A percentile compares a stretch with the other conserved stretches of the same genome.
Evolutionary conservation across 35 echinoderm and acorn worm genomes (phyloP).

Genomic region (Eucidaris tribuloides): DNA sequence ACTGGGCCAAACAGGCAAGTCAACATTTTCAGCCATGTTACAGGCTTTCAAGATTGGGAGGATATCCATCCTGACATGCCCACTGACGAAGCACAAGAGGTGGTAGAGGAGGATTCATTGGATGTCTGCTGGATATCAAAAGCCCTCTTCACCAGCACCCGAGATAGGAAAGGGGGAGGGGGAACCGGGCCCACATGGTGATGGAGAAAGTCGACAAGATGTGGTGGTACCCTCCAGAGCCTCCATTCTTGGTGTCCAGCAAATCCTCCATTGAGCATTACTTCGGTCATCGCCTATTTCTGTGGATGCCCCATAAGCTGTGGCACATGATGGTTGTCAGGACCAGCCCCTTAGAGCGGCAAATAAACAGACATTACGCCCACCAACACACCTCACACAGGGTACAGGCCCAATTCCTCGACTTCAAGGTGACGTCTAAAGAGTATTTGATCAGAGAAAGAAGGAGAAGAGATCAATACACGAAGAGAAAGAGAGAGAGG

Average conservation of each 20-base stretch:
- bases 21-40: not conserved
- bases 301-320: slow-evolving; percentile 45
- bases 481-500: too few species aligned
- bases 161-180: not conserved
- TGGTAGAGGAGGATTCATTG: not conserved
- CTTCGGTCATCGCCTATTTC: slow-evolving; percentile 10
- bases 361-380: too few species aligned
- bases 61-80: slow-evolving; percentile 11
- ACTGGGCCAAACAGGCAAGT: not conserved
- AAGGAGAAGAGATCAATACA: too few species aligned
- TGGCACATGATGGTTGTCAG: slow-evolving; percentile 8
- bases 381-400: too few species aligned
- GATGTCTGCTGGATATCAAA: slow-evolving; percentile 26
- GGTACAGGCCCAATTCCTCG: too few species aligned
- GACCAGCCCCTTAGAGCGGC: too few species aligned
- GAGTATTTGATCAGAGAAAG: too few species aligned
- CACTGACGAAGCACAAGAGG: not conserved
- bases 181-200: not conserved
- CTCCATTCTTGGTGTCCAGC: slow-evolving; percentile 17
- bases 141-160: slow-evolving; percentile 14
- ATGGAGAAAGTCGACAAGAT: slow-evolving; percentile 10
- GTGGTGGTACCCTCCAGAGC: slow-evolving; percentile 43
- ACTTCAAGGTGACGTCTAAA: too few species aligned
- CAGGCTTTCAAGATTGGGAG: not conserved
- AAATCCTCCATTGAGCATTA: slow-evolving; percentile 1